Percentiles rank a stretch among this genome's conserved stretches.
Evolutionary conservation across 2,888 invertebrate genomes (phyloP).

Genomic region (Plebejus melissa): DNA sequence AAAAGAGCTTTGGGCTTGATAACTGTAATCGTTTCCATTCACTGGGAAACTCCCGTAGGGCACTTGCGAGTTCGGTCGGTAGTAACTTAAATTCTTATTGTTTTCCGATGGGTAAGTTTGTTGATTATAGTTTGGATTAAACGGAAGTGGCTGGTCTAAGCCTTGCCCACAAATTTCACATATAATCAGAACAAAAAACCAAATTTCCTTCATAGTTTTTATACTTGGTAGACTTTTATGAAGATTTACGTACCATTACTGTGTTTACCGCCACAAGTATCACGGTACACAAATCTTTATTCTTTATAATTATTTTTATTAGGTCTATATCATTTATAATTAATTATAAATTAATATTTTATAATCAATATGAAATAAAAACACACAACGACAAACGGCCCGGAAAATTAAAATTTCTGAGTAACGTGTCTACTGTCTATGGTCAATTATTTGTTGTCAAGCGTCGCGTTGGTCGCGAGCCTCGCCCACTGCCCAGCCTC

Average conservation of each 20-base stretch:
- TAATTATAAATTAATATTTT: too few relatives aligned
- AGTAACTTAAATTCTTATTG: slow-evolving; percentile 52
- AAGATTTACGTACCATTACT: background rate
- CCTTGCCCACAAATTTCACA: slow-evolving; percentile 53
- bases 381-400: too few relatives aligned
- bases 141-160: slow-evolving; percentile 51
- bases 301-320: background rate
- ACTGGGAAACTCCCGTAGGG: slow-evolving; percentile 69
- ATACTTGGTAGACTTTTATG: background rate
- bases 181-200: slow-evolving; percentile 49
- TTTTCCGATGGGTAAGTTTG: slow-evolving; percentile 51
- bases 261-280: background rate
- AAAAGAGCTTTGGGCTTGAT: slow-evolving; percentile 62
- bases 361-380: too few relatives aligned
- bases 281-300: background rate
- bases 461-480: too few relatives aligned
- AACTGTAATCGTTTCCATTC: slow-evolving; percentile 57
- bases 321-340: background rate
- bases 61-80: slow-evolving; percentile 58
- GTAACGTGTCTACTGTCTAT: too few relatives aligned
- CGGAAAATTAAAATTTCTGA: too few relatives aligned
- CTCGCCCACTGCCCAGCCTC: too few relatives aligned
- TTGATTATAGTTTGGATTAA: slow-evolving; percentile 55
- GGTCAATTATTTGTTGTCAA: too few relatives aligned
- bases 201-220: slow-evolving; percentile 53